Conservation (phyloP, 2,113 vertebrate genomes). For the Misgurnus anguillicaudatus region DNA sequence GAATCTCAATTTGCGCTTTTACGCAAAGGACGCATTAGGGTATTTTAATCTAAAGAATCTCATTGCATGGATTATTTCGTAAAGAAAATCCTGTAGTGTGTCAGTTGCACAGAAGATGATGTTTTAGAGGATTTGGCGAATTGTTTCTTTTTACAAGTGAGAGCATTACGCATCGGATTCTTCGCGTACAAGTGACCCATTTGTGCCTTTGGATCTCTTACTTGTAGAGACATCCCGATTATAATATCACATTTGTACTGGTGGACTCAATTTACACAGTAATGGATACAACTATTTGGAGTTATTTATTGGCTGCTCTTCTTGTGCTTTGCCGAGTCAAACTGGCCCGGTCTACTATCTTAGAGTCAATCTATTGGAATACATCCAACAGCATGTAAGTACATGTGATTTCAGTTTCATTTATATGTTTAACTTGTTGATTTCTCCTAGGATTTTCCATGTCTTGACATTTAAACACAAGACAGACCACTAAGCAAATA, state of each 20-base stretch:
- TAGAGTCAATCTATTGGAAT: slow-evolving; percentile 99
- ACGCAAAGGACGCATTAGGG: neutral
- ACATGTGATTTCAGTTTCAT: neutral
- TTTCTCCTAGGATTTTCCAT: neutral
- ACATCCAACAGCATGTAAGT: slow-evolving; percentile 84
- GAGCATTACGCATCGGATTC: slow-evolving; percentile 7
- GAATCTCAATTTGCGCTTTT: neutral
- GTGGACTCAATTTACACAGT: slow-evolving; percentile 34
- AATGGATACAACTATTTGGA: slow-evolving; percentile 88
- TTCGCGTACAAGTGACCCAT: neutral
- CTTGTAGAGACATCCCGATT: neutral
- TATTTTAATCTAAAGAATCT: neutral
- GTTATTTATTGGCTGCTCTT: slow-evolving; percentile 88
- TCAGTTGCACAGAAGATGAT: neutral
- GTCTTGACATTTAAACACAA: neutral
- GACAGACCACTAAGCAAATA: slow-evolving; percentile 4
- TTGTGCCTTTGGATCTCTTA: slow-evolving; percentile 30
- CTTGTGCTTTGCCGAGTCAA: slow-evolving; percentile 88
- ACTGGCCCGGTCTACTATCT: slow-evolving; percentile 86
- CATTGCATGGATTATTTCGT: slow-evolving; percentile 16
- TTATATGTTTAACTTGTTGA: neutral
- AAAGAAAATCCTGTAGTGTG: neutral
- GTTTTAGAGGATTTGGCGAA: neutral
- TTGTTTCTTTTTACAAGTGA: neutral
- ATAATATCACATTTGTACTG: slow-evolving; percentile 43